Base-by-base conservation (phyloP, 64 coral and sea anemone species). In the Cladopsammia gracilis region DNA sequence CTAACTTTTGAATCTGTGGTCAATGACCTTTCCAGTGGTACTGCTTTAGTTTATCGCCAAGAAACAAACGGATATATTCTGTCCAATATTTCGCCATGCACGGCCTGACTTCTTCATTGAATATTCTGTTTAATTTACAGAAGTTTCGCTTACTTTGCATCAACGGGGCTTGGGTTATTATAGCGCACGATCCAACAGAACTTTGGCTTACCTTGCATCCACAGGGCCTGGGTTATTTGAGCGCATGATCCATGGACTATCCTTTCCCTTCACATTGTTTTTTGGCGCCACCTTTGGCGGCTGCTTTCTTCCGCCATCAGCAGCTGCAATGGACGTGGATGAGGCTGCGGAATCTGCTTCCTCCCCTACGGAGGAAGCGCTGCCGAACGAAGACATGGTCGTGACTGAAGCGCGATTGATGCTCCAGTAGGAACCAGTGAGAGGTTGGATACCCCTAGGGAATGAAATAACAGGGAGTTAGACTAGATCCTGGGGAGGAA, bases 171-270 rank as follows among this genome's bases (percentile, higher is more conserved):
- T 23, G 67, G 61, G 4, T 96, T 85, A n/a, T 87, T 89, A 12
- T 79, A 54, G 20, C 90, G 84, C 77, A 89, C 89, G 13, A 94
- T 84, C 92, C 92, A 94, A 34, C 34, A 34, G 0, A 34, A 34
- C 34, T 34, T 34, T 34, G 34, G 34, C 20, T 52, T 49, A 96
- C 94, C 77, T 92, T 6, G 70, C 43, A 50, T 96, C 90, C 58
- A 83, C 80, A 25, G 88, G 59, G 3, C 62, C 18, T 23, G 67
- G 61, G 4, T 96, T 85, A n/a, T 87, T 89, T 11, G 86, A 54
- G 20, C 90, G 84, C 77, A 89, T 94, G 13, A 94, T 84, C 92
- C 92, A 94, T 15, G 92, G 92, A 75, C 86, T 94, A 20, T 94
- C 92, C 54, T 94, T 89, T 14, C 79, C 87, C 24, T 89, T 94